phyloP scores from a whole-genome alignment of 2,888 invertebrate species.

The Fissipunctia ypsillon region DNA sequence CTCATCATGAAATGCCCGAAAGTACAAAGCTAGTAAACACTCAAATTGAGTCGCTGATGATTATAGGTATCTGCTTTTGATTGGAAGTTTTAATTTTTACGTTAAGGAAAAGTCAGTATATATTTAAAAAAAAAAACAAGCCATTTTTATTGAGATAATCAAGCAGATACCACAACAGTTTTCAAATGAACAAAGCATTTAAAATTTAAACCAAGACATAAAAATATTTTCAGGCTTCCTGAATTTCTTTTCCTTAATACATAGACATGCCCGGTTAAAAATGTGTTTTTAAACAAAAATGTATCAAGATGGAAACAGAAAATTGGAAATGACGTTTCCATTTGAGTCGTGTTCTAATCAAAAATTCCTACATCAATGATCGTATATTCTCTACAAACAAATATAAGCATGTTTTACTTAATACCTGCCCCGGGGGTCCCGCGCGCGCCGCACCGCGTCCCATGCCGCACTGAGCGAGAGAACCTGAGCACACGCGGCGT shows the following conservation, averaged over 20 bases:
- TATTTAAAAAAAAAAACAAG: neutral
- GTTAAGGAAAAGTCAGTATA: neutral
- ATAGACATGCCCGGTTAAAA: neutral
- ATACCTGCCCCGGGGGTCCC: conserved; percentile 38
- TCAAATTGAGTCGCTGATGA: neutral
- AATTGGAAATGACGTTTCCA: neutral
- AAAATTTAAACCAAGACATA: neutral
- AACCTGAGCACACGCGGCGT: neutral
- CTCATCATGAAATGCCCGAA: conserved; percentile 1
- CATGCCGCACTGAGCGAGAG: conserved; percentile 42
- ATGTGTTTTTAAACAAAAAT: neutral
- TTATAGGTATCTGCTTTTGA: neutral
- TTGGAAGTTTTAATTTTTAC: neutral
- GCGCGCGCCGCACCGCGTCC: conserved; percentile 23
- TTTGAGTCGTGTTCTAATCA: neutral
- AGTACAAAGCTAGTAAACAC: neutral
- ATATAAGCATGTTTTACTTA: neutral
- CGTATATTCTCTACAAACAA: neutral
- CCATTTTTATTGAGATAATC: neutral
- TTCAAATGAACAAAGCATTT: neutral
- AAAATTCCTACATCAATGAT: neutral
- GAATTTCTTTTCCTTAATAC: neutral
- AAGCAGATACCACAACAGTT: neutral
- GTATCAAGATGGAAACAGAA: neutral
- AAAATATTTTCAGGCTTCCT: neutral